A percentile compares a stretch with the other conserved stretches of the same genome.
These are phyloP conservation scores for Xenops minutus DNA, from an alignment of 2,797 vertebrate species.

Conservation along the genomic window DNA sequence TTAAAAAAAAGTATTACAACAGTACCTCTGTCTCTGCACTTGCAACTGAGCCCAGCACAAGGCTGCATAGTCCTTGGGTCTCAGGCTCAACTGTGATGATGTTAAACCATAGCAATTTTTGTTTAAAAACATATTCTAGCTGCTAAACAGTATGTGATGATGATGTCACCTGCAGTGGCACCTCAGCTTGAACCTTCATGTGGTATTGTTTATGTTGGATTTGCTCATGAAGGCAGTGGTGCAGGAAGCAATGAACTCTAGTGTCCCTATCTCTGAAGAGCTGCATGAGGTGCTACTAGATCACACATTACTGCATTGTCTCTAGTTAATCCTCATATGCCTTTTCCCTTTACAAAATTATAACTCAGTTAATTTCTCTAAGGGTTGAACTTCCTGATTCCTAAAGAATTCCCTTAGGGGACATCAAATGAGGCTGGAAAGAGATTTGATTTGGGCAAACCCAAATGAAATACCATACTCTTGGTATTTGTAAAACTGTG, in stretches of 20 bases:
- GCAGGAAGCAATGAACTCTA: neutral
- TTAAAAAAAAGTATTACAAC: neutral
- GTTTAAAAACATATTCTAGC: neutral
- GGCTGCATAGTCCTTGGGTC: neutral
- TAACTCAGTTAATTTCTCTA: neutral
- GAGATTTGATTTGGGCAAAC: neutral
- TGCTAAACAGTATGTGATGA: neutral
- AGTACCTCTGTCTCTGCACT: neutral
- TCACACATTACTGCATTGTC: neutral
- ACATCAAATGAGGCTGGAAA: neutral
- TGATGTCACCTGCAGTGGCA: neutral
- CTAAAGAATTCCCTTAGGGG: neutral
- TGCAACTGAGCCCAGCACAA: neutral
- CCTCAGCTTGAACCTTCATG: neutral
- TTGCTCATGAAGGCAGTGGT: neutral
- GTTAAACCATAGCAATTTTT: neutral
- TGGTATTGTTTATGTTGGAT: neutral
- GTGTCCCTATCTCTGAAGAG: neutral
- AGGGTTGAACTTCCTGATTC: neutral
- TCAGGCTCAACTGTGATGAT: neutral
- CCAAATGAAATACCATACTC: neutral
- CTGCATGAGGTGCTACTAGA: neutral
- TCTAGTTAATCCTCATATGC: neutral
- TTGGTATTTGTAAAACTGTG: neutral
- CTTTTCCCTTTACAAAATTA: neutral